Conservation (phyloP, 1,140 invertebrate species). For the Philotrypesis tridentata region DNA sequence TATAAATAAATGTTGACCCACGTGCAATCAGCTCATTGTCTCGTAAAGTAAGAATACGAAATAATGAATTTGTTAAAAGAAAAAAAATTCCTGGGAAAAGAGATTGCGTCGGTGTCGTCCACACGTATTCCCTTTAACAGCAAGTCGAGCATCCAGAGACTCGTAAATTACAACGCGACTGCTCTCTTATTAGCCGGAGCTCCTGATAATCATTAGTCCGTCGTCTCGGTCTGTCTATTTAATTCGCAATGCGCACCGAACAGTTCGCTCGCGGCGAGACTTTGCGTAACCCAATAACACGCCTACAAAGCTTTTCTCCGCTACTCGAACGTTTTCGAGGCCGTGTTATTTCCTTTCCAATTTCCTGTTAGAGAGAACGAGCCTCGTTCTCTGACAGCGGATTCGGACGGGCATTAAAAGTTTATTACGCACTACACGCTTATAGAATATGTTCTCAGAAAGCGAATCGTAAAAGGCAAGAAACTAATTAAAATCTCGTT, state of each 20-base stretch:
- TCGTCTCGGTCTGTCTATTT: conserved; percentile 3
- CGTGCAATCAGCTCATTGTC: too few relatives aligned
- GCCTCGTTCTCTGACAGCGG: too few relatives aligned
- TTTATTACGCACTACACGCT: too few relatives aligned
- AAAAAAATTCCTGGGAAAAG: background rate
- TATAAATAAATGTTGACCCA: too few relatives aligned
- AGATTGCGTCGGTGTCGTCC: too few relatives aligned
- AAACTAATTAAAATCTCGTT: too few relatives aligned
- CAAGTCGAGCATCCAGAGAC: background rate
- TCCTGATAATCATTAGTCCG: background rate
- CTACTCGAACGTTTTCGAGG: background rate
- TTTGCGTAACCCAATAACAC: background rate
- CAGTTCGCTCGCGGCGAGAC: background rate
- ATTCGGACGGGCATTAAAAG: too few relatives aligned
- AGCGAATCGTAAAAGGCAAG: too few relatives aligned
- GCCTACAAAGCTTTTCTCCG: background rate
- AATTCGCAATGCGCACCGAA: background rate
- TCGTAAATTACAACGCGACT: conserved; percentile 17
- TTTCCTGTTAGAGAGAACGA: background rate
- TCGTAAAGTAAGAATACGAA: too few relatives aligned
- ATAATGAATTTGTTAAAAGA: background rate
- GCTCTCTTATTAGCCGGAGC: conserved; percentile 6
- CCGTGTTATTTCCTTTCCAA: too few relatives aligned
- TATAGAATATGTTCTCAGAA: too few relatives aligned
- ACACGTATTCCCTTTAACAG: background rate